Conservation (phyloP, 2,888 invertebrate species). For the Rhimphoctona megacephalus region DNA sequence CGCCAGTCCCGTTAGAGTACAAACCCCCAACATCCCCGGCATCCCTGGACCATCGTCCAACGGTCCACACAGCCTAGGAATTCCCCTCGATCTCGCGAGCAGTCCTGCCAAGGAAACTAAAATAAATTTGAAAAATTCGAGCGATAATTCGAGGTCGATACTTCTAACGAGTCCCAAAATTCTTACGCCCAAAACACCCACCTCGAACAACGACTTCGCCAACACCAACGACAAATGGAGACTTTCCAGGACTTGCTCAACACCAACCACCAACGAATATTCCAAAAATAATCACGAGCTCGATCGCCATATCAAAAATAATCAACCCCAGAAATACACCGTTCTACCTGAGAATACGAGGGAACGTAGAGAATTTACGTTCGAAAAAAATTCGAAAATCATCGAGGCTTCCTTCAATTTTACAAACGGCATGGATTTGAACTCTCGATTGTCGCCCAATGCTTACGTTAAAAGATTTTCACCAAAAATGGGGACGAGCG, state of each 20-base stretch:
- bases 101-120: conserved; percentile 80
- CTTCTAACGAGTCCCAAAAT: conserved; percentile 75
- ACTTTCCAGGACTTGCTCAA: conserved; percentile 57
- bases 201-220: background rate
- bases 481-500: conserved; percentile 66
- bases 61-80: conserved; percentile 69
- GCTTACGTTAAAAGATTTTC: conserved; percentile 76
- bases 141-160: background rate
- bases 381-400: conserved; percentile 73
- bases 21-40: conserved; percentile 74
- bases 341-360: conserved; percentile 15
- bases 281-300: conserved; percentile 68
- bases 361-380: conserved; percentile 73
- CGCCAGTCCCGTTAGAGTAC: conserved; percentile 78
- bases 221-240: conserved; percentile 17
- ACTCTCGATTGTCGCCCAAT: conserved; percentile 63
- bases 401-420: conserved; percentile 67
- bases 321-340: background rate
- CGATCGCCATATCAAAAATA: conserved; percentile 75
- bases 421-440: conserved; percentile 68
- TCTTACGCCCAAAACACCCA: conserved; percentile 71
- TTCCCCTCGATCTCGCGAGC: conserved; percentile 77
- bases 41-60: conserved; percentile 74
- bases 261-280: conserved; percentile 70
- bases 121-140: conserved; percentile 12